Base-by-base conservation (phyloP, 2,113 vertebrate species). In the Cheilinus undulatus region DNA sequence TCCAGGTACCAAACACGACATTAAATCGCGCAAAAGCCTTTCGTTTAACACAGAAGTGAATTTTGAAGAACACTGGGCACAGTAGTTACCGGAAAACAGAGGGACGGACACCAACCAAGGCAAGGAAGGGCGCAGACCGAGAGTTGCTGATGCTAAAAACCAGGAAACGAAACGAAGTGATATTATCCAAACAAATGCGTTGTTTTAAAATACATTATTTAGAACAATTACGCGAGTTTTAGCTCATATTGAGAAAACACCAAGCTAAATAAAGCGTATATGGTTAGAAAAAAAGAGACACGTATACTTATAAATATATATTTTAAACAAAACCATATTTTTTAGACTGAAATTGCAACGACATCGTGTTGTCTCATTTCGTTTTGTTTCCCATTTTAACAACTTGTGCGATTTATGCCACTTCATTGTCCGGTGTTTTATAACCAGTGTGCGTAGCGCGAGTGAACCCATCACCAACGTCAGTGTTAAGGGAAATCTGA, bases 391-490 rank as follows among this genome's bases (percentile, higher is more conserved):
- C 13, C 34, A 36, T 17, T 42, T 19, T 4, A 42, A 17, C 19
- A 42, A 42, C 40, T 42, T 42, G 4, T 17, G 0, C 2, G 0
- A 22, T n/a, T 30, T 42, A 1, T 56, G 12, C 26, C 78, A 62
- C 76, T 84, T 86, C 83, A 85, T 91, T 91, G 88, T 91, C 68
- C 64, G 57, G 65, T 51, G 66, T 90, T 91, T 89, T 89, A 83
- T 92, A 90, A 92, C 30, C 59, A 62, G 79, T 73, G 69, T 87
- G 86, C 68, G 86, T 58, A 46, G 68, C 63, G 67, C 30, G 23
- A 81, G 34, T 46, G 9, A 10, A 36, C 17, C 22, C 10, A 17
- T 24, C 6, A 0, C 0, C 2, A 1, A 69, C 81, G 81, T 78
- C 50, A 64, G 4, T 1, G 36, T 24, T 23, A 45, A 48, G 2